Conservation (phyloP, 2,113 vertebrate species). For the Philantomba maxwellii region DNA sequence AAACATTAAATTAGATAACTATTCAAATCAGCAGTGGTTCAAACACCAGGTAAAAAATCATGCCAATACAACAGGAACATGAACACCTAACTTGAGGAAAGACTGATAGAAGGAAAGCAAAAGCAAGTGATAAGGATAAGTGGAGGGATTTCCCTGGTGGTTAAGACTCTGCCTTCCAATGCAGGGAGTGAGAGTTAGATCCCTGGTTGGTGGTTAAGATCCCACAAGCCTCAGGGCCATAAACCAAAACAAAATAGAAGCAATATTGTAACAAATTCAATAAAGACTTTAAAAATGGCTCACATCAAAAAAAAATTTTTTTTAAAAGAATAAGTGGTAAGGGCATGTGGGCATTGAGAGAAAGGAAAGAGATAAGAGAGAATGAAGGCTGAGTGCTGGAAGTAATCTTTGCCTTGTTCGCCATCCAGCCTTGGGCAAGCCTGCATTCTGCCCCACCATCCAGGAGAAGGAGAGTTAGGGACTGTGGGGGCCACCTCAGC, state of each 20-base stretch:
- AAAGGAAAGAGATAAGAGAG: background rate
- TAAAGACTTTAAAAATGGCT: background rate
- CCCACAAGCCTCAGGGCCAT: background rate
- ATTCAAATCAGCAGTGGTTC: background rate
- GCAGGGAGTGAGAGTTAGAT: background rate
- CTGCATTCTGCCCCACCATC: background rate
- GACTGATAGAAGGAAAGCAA: background rate
- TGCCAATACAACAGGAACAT: background rate
- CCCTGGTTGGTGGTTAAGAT: background rate
- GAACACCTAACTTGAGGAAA: background rate
- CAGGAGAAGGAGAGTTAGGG: background rate
- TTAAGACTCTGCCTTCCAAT: background rate
- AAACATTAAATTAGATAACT: background rate
- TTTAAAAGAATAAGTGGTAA: background rate
- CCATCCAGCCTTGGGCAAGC: background rate
- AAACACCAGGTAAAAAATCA: background rate
- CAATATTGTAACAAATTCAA: background rate
- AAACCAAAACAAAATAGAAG: background rate
- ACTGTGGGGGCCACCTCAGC: rapidly evolving
- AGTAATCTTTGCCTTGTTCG: background rate
- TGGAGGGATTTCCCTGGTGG: background rate
- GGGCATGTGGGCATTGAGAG: background rate
- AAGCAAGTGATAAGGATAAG: background rate
- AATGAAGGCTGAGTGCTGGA: background rate
- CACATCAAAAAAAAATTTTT: background rate